Percentiles rank a stretch among this genome's conserved stretches.
These are phyloP conservation scores for Hypsopygia costalis DNA, from an alignment of 2,888 invertebrate genomes.

Conservation along the genomic window DNA sequence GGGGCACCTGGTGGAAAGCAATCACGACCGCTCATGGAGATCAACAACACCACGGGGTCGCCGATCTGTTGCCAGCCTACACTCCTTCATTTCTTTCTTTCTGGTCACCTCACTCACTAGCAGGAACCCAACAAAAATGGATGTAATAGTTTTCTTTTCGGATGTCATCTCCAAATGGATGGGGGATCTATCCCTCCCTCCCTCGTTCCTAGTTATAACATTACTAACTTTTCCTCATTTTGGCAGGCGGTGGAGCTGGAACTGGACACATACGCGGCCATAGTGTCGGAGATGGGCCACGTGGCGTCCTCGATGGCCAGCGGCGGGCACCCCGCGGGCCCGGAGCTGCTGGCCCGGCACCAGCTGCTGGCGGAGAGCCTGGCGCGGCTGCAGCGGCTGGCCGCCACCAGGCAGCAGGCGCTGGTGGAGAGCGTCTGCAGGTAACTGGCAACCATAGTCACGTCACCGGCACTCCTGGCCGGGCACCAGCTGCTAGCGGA, in stretches of 20 bases:
- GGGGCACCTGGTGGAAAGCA: no score
- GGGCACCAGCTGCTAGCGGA: neutral
- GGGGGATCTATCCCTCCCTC: no score
- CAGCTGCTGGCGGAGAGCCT: conserved; percentile 88
- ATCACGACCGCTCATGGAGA: no score
- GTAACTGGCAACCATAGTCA: conserved; percentile 38
- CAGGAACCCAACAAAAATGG: no score
- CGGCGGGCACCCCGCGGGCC: conserved; percentile 91
- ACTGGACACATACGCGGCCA: conserved; percentile 94
- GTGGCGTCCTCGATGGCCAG: conserved; percentile 90
- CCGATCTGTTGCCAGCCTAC: no score
- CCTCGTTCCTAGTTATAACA: no score
- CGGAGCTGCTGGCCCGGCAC: conserved; percentile 88
- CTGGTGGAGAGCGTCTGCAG: conserved; percentile 94
- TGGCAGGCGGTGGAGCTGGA: conserved; percentile 94
- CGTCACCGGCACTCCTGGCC: neutral
- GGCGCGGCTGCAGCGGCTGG: conserved; percentile 89
- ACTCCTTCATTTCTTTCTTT: no score
- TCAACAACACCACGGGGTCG: no score
- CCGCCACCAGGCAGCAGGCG: conserved; percentile 88
- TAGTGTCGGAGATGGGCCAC: conserved; percentile 95
- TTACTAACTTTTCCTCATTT: no score
- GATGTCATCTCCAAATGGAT: no score
- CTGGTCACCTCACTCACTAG: no score
- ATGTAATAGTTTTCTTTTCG: no score